Percentiles rank a stretch among this genome's conserved stretches.
Evolutionary conservation across 2,888 invertebrate species (phyloP).

Genomic region (Colletes collaris): DNA sequence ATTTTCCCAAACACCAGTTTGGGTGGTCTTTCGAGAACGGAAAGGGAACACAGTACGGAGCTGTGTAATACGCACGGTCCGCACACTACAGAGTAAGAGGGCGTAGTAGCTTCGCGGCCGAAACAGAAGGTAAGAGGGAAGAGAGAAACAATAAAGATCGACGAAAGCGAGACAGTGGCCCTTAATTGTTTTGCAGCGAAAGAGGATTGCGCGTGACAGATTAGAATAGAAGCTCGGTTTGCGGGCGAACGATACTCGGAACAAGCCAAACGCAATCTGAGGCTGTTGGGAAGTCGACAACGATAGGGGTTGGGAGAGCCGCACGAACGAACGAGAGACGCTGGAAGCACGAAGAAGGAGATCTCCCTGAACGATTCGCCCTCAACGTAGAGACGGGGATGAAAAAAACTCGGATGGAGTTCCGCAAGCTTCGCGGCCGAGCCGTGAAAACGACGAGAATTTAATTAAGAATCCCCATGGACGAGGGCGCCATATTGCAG

Average conservation of each 20-base stretch:
- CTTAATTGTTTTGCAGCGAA: slow-evolving; percentile 61
- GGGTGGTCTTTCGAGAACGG: too few species aligned
- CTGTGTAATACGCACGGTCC: too few species aligned
- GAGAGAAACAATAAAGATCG: slow-evolving; percentile 7
- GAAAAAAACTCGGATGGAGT: slow-evolving; percentile 62
- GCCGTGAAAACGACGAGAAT: slow-evolving; percentile 69
- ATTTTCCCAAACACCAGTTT: too few species aligned
- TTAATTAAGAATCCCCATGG: slow-evolving; percentile 80
- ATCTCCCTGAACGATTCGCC: slow-evolving; percentile 1
- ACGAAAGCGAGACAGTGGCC: slow-evolving; percentile 29
- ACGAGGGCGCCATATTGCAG: slow-evolving; percentile 68
- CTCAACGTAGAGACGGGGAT: slow-evolving; percentile 31
- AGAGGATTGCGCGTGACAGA: slow-evolving; percentile 40
- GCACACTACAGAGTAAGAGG: too few species aligned
- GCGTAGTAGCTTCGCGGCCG: too few species aligned
- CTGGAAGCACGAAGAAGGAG: slow-evolving; percentile 19
- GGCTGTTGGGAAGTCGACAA: slow-evolving; percentile 36
- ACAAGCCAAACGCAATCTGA: slow-evolving; percentile 56
- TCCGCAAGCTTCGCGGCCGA: slow-evolving; percentile 36
- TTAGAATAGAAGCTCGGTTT: slow-evolving; percentile 63
- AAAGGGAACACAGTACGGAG: too few species aligned
- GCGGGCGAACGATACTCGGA: slow-evolving; percentile 34
- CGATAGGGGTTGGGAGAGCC: not conserved
- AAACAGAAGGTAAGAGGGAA: slow-evolving; percentile 26
- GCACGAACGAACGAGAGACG: not conserved